Percentiles rank a stretch among this genome's conserved stretches.
phyloP scores from a whole-genome alignment of 2,797 vertebrate genomes.

The Xenopus petersii region DNA sequence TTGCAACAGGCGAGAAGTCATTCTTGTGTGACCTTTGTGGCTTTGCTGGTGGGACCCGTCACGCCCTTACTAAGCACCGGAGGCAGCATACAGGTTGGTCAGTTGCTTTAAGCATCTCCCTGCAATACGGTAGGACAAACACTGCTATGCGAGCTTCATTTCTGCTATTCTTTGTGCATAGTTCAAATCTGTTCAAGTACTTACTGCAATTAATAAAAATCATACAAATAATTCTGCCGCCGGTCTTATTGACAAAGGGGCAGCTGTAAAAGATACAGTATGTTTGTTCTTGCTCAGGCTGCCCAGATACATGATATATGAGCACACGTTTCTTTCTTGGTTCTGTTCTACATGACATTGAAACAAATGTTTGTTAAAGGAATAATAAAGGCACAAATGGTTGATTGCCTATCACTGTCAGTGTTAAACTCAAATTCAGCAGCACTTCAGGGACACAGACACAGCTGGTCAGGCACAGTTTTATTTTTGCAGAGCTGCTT shows the following conservation, averaged over 20 bases:
- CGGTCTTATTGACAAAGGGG: not conserved
- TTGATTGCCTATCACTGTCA: not conserved
- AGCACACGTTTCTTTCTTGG: too few species aligned
- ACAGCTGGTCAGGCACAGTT: not conserved
- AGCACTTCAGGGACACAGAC: not conserved
- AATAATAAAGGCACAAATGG: too few species aligned
- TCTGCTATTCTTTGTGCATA: not conserved
- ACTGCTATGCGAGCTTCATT: not conserved
- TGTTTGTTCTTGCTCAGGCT: too few species aligned
- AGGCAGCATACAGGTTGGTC: conserved; percentile 94
- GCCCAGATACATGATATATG: too few species aligned
- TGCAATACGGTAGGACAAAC: not conserved
- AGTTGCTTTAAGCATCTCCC: not conserved
- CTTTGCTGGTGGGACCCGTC: conserved; percentile 93
- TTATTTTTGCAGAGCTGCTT: not conserved
- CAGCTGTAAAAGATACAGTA: too few species aligned
- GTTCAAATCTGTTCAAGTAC: not conserved
- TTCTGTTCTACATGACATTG: too few species aligned
- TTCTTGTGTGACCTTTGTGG: conserved; percentile 98
- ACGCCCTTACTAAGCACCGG: conserved; percentile 95
- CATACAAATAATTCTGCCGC: not conserved
- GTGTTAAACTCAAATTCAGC: too few species aligned
- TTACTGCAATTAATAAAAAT: not conserved
- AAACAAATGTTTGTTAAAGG: too few species aligned
- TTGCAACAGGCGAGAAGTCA: conserved; percentile 97